phyloP scores from a whole-genome alignment of 2,113 vertebrate genomes.

The Clinocottus analis region DNA sequence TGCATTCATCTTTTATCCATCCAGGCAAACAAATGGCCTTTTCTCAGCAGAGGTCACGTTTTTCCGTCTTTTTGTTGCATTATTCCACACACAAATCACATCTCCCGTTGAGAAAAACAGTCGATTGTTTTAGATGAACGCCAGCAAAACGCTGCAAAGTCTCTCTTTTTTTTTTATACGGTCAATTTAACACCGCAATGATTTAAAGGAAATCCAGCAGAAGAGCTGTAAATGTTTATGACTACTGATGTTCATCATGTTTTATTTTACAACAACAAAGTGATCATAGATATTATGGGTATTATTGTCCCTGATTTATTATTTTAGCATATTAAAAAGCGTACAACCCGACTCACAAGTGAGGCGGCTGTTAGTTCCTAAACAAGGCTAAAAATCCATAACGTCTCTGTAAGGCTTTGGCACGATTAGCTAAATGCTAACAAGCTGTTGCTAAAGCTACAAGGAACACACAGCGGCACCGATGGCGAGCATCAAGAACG shows the following conservation, averaged over 20 bases:
- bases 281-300: not conserved
- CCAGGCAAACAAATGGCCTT: constrained; percentile 25
- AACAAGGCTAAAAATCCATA: not conserved
- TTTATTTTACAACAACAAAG: constrained; percentile 9
- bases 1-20: constrained; percentile 57
- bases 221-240: not conserved
- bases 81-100: constrained; percentile 50
- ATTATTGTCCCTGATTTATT: not conserved
- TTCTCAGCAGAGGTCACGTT: constrained; percentile 54
- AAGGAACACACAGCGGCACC: no score
- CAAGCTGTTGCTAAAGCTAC: not conserved
- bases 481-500: no score
- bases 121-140: constrained; percentile 49
- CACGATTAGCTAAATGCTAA: not conserved
- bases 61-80: constrained; percentile 50
- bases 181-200: constrained; percentile 12
- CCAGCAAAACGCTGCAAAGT: constrained; percentile 14
- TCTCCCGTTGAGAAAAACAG: constrained; percentile 48
- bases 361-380: not conserved
- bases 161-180: constrained; percentile 7
- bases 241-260: not conserved
- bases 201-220: constrained; percentile 36
- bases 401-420: not conserved
- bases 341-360: not conserved
- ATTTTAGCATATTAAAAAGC: not conserved